These are phyloP conservation scores for Drosophila subobscura DNA, from an alignment of 1,140 invertebrate species.

Conservation along the genomic window DNA sequence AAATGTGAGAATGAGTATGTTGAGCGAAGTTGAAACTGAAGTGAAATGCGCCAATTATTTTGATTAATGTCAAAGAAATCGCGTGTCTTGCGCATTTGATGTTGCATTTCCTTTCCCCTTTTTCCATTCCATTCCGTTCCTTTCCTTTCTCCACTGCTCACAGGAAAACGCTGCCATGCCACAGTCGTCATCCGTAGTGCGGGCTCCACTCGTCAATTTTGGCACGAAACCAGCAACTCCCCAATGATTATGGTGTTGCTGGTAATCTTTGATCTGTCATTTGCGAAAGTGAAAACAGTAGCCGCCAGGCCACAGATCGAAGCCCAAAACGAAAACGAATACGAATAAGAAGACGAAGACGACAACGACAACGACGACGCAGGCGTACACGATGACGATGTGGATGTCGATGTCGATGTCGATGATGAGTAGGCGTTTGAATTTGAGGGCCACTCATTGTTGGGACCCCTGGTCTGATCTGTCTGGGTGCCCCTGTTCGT, in stretches of 20 bases:
- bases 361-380: background rate
- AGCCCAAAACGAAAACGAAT: background rate
- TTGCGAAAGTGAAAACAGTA: conserved; percentile 63
- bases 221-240: conserved; percentile 57
- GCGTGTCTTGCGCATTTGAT: conserved; percentile 76
- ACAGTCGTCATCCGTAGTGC: conserved; percentile 7
- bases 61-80: conserved; percentile 82
- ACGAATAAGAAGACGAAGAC: background rate
- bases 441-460: conserved; percentile 56
- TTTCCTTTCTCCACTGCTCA: background rate
- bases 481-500: conserved; percentile 9
- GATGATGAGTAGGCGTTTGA: conserved; percentile 73
- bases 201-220: conserved; percentile 50
- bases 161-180: conserved; percentile 4
- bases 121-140: background rate
- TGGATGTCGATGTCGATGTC: conserved; percentile 11
- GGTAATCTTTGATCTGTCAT: conserved; percentile 73
- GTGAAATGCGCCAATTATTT: conserved; percentile 81
- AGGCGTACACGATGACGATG: conserved; percentile 2
- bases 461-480: conserved; percentile 19
- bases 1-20: conserved; percentile 75
- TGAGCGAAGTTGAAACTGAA: conserved; percentile 69
- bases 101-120: conserved; percentile 40
- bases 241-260: conserved; percentile 58
- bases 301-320: conserved; percentile 12